Evolutionary conservation across 2,888 invertebrate genomes (phyloP), one percentile per base, ranked within the genome.

Genomic region (Ectropis crepuscularia): DNA sequence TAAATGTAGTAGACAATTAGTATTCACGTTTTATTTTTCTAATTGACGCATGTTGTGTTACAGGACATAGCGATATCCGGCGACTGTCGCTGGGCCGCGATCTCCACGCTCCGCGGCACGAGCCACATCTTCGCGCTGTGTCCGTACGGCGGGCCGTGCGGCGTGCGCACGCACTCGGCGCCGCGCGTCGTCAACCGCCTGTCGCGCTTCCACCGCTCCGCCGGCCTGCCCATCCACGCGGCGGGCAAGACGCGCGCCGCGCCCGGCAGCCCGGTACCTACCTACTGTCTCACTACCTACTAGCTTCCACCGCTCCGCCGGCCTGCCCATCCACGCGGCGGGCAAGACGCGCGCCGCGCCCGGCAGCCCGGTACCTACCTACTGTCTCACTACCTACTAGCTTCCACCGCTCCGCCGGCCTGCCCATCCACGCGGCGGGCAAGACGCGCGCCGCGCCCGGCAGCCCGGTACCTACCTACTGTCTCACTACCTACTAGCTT

Each of bases 71-170:
- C 96, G 55, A 98, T 99, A 82, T 98, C 99, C 0, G 93, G 95
- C 64, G 99, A 99, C 92, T 96, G 96, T 38, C 96, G 99, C 59
- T 99, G 99, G 99, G 96, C 98, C n/a, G 97, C 98, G 2, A 95
- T 99, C 6, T 98, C 98, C 46, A 98, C 99, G 0, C 94, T 98
- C 61, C 95, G 99, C 68, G 99, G 99, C 67, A 99, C 99, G 0
- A 99, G 99, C 39, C 99, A 99, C 88, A 96, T 99, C 70, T 99
- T 99, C 91, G 98, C 99, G 8, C 95, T 99, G 53, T 98, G 98
- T 11, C 98, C 99, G 12, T 99, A 99, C 86, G 99, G 99, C 72
- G 99, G 99, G 55, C 94, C 96, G 60, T 95, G 97, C 70, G 97
- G 97, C 63, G 96, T 98, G 59, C 95, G 99, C 71, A 99, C 99